Conservation (phyloP, 2,113 vertebrate species). For the Pelvicachromis taeniatus region DNA sequence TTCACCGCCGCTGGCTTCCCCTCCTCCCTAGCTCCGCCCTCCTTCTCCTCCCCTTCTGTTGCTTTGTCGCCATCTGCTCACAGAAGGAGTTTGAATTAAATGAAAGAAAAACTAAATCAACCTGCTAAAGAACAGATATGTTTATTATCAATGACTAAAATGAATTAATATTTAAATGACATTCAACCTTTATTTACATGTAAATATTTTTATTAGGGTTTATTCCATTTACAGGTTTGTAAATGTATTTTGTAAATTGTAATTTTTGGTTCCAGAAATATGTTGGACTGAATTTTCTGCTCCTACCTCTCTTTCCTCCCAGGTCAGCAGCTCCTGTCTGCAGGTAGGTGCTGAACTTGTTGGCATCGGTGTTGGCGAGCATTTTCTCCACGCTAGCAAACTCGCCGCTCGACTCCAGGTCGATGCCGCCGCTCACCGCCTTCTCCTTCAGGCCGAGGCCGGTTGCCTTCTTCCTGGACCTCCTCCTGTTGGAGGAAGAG, state of each 20-base stretch:
- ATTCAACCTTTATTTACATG: neutral
- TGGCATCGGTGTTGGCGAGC: slow-evolving; percentile 92
- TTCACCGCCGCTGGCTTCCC: slow-evolving; percentile 37
- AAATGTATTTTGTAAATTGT: neutral
- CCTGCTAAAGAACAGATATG: neutral
- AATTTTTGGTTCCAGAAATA: neutral
- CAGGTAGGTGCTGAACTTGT: slow-evolving; percentile 92
- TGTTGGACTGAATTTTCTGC: rapidly evolving
- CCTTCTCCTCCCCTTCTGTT: slow-evolving; percentile 55
- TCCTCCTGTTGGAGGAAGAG: slow-evolving; percentile 13
- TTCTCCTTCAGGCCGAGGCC: slow-evolving; percentile 27
- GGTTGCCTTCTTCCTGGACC: slow-evolving; percentile 39
- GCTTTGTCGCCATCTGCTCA: slow-evolving; percentile 24
- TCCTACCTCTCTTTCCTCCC: slow-evolving; percentile 67
- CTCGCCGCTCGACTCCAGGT: slow-evolving; percentile 94
- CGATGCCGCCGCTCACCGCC: slow-evolving; percentile 50
- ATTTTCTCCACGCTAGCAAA: slow-evolving; percentile 98
- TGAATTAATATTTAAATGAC: neutral
- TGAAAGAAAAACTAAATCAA: neutral
- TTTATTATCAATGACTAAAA: neutral
- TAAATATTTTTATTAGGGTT: neutral
- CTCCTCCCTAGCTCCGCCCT: slow-evolving; percentile 70
- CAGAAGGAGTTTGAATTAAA: neutral
- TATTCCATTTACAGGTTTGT: neutral
- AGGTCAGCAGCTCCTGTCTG: slow-evolving; percentile 78